Conservation (phyloP, 2,113 vertebrate genomes). For the Coreoperca whiteheadi region DNA sequence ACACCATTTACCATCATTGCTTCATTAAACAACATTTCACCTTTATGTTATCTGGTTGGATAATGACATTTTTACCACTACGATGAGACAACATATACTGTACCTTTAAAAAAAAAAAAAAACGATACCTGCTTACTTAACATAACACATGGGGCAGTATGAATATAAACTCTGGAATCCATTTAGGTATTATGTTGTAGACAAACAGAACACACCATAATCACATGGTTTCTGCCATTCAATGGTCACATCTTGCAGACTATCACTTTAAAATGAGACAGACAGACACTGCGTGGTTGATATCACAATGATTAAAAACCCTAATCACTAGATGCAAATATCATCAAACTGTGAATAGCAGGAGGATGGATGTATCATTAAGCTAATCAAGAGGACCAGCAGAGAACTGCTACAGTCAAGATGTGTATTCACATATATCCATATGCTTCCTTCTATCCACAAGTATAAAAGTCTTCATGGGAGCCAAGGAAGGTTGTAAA, state of each 20-base stretch:
- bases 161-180: background rate
- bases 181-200: background rate
- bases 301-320: background rate
- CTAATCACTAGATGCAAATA: conserved; percentile 34
- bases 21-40: background rate
- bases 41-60: background rate
- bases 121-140: background rate
- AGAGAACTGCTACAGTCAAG: conserved; percentile 13
- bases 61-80: background rate
- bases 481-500: conserved; percentile 46
- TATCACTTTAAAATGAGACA: background rate
- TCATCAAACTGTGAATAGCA: conserved; percentile 32
- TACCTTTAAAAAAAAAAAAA: background rate
- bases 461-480: conserved; percentile 9
- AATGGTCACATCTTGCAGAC: background rate
- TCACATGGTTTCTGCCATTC: background rate
- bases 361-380: conserved; percentile 20
- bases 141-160: too few relatives aligned
- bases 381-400: conserved; percentile 39
- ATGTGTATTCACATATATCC: conserved; percentile 28
- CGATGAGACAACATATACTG: background rate
- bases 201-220: conserved; percentile 6
- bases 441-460: conserved; percentile 25
- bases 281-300: background rate
- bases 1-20: background rate